These are phyloP conservation scores for Phoxinus phoxinus DNA, from an alignment of 2,113 vertebrate species.

Conservation along the genomic window DNA sequence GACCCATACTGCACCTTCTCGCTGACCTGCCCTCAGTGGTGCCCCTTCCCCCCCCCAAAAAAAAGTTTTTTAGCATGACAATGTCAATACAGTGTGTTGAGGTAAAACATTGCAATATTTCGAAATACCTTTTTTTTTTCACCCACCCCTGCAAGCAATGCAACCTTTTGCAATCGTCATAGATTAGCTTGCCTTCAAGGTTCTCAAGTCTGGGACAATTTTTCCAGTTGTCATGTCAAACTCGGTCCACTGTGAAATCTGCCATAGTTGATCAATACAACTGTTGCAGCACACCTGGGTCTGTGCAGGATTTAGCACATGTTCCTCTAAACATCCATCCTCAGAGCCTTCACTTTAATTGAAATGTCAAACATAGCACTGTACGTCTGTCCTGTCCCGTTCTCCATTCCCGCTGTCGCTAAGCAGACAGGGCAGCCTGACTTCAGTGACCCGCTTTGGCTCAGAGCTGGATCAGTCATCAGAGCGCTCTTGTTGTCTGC, in stretches of 20 bases:
- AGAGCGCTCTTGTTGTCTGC: slow-evolving; percentile 52
- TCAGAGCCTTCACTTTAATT: background rate
- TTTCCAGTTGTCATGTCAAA: background rate
- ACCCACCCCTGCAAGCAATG: background rate
- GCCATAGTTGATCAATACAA: background rate
- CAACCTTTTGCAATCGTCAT: slow-evolving; percentile 2
- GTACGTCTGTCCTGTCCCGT: background rate
- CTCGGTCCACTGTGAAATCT: background rate
- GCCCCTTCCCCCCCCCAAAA: too few species aligned
- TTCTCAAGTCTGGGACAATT: background rate
- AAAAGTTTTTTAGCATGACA: background rate
- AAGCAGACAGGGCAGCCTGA: background rate
- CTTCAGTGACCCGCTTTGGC: slow-evolving; percentile 22
- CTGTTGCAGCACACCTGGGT: background rate
- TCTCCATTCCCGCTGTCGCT: background rate
- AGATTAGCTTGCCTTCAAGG: background rate
- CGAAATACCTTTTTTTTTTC: background rate
- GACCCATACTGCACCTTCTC: background rate
- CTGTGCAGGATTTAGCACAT: slow-evolving; percentile 2
- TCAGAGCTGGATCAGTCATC: slow-evolving; percentile 42
- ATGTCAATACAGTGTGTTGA: background rate
- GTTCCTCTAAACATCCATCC: slow-evolving; percentile 14
- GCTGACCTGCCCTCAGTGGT: background rate
- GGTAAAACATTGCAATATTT: background rate
- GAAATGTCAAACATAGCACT: slow-evolving; percentile 9